A percentile compares a stretch with the other conserved stretches of the same genome.
phyloP scores from a whole-genome alignment of 1,140 invertebrate species.

The Neodiprion pinetum region DNA sequence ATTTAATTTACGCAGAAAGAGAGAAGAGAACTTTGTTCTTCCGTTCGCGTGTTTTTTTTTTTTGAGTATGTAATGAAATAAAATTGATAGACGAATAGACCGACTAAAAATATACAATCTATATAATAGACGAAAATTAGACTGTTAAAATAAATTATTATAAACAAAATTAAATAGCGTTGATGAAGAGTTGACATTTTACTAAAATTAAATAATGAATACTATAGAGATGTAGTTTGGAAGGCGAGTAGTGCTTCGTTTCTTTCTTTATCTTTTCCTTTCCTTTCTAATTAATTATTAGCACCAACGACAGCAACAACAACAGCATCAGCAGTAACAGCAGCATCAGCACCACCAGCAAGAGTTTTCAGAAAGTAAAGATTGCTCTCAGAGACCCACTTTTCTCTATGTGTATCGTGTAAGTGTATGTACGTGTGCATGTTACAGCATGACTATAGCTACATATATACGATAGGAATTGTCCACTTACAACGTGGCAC shows the following conservation, averaged over 20 bases:
- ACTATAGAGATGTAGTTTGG: not conserved
- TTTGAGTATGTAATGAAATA: too few species aligned
- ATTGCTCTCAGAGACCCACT: constrained; percentile 8
- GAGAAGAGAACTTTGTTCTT: too few species aligned
- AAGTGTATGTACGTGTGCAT: constrained; percentile 52
- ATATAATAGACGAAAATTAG: not conserved
- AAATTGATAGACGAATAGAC: too few species aligned
- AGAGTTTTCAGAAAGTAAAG: constrained; percentile 1
- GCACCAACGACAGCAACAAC: constrained; percentile 6
- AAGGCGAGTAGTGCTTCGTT: not conserved
- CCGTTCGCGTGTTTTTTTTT: too few species aligned
- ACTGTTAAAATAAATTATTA: constrained; percentile 6
- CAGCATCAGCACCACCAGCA: constrained; percentile 4
- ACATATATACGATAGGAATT: too few species aligned
- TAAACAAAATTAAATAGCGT: not conserved
- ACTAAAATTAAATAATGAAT: not conserved
- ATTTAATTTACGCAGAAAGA: too few species aligned
- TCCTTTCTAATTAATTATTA: not conserved
- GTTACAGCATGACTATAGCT: constrained; percentile 28
- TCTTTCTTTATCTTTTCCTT: not conserved
- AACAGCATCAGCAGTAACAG: not conserved
- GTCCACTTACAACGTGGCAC: too few species aligned
- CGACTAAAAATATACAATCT: too few species aligned
- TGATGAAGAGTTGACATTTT: not conserved
- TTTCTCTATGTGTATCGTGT: constrained; percentile 20